Evolutionary conservation across 2,888 invertebrate species (phyloP), one percentile per base, ranked within the genome.

Genomic region (Iselma pallidipennis): DNA sequence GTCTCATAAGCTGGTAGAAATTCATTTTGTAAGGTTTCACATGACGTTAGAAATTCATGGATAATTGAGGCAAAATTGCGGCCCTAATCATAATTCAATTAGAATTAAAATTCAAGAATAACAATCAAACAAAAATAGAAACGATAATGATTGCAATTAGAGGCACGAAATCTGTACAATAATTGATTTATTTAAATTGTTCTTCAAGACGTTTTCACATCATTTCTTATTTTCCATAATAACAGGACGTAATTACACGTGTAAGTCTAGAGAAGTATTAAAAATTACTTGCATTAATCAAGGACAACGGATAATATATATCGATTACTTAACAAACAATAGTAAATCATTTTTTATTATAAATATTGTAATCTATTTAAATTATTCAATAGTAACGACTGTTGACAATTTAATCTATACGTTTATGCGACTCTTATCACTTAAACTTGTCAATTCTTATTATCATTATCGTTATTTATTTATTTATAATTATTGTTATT

Each of bases 31-130:
- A 92, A 84, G 31, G 87, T 87, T 14, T 82, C 82, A 23, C 86
- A 87, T 26, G 79, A 78, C 49, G 83, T 80, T 19, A 94, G 73
- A 78, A 89, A 91, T 72, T 85, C 86, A 67, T 89, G 88, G 67
- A 95, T 95, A 55, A 94, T 73, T 4, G 88, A 84, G 1, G 87
- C 86, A 76, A 93, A 94, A 28, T 89, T 91, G 48, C 91, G 87
- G 10, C 95, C 95, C 95, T 95, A 82, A 60, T 82, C 80, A n/a
- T n/a, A n/a, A n/a, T n/a, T n/a, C n/a, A 57, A 60, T 58, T 19
- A 23, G 19, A n/a, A n/a, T 48, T 4, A 25, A 19, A 48, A 21
- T n/a, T 4, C 12, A 49, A 6, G 16, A 5, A 10, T n/a, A 3
- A 52, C 4, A 52, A 52, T 52, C n/a, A 52, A 7, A 12, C 9